Evolutionary conservation across 2,797 vertebrate genomes (phyloP).

Genomic region (Pteropus rufus): DNA sequence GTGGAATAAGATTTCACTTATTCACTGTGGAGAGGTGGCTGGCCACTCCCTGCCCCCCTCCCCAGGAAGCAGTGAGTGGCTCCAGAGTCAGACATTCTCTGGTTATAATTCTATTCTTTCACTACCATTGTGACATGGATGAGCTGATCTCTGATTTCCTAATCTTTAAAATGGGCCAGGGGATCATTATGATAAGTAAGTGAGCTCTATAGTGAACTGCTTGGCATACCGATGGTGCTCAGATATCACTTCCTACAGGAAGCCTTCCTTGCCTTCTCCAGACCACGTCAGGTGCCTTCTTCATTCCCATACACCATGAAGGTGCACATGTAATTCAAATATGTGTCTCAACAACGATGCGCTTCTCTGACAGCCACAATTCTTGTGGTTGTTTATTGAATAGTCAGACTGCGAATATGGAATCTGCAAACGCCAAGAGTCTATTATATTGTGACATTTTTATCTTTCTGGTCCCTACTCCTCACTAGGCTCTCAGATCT

Average conservation of each 20-base stretch:
- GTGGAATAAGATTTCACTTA: neutral
- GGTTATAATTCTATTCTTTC: neutral
- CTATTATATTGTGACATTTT: neutral
- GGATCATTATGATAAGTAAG: neutral
- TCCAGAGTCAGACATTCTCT: neutral
- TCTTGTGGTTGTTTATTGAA: neutral
- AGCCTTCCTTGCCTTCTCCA: neutral
- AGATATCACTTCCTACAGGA: neutral
- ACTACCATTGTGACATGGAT: neutral
- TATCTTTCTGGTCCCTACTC: neutral
- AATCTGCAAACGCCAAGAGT: neutral
- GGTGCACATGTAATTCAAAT: neutral
- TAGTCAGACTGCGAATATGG: neutral
- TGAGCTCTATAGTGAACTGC: neutral
- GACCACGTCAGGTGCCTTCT: accelerated
- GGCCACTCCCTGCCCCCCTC: neutral
- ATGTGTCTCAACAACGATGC: neutral
- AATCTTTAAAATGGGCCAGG: neutral
- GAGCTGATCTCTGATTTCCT: neutral
- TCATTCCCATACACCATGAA: neutral
- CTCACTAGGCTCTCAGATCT: neutral
- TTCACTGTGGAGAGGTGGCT: neutral
- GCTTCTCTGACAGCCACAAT: neutral
- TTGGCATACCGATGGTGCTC: neutral
- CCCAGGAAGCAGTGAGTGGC: neutral